Evolutionary conservation across 1,140 invertebrate genomes (phyloP), one percentile per base, ranked within the genome.

Genomic region (Drosophila navojoa): DNA sequence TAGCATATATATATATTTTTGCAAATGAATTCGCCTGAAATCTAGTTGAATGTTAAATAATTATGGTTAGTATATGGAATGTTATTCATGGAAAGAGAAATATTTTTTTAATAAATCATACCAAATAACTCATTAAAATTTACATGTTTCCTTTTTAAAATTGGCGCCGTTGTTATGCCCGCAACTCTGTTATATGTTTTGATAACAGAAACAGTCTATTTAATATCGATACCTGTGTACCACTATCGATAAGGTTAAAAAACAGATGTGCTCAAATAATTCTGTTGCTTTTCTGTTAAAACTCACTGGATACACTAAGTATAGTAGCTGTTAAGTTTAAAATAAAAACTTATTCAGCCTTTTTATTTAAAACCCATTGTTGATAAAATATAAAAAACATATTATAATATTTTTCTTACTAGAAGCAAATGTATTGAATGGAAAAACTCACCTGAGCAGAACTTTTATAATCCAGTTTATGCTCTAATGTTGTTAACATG

Each of bases 61-160:
- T 78, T 76, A 71, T 74, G 62, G 64, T 84, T 85, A 84, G 42
- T 80, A 69, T 74, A 84, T 77, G 61, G 79, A 79, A 66, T 32
- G 82, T 86, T 86, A 86, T 87, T 61, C 76, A 70, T 82, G 84
- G 73, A 89, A 71, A 76, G 77, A 89, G 84, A 84, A 89, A 89
- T 89, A 89, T 89, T 89, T 89, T 89, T 89, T 35, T 89, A 89
- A 89, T 86, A 86, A 86, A 86, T 60, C 38, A 67, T 87, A 66
- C 45, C 49, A 32, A 60, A 67, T n/a, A 75, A 67, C 50, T 19
- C 15, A 9, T 59, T 1, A 27, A 27, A n/a, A 5, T 10, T 38
- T 29, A 1, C n/a, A 4, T n/a, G 7, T 11, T 22, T 11, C 29
- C 5, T 13, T 52, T 55, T 71, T 15, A 42, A 55, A 50, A 32